Evolutionary conservation across 2,113 vertebrate species (phyloP), one percentile per base, ranked within the genome.

Genomic region (Aptenodytes forsteri): DNA sequence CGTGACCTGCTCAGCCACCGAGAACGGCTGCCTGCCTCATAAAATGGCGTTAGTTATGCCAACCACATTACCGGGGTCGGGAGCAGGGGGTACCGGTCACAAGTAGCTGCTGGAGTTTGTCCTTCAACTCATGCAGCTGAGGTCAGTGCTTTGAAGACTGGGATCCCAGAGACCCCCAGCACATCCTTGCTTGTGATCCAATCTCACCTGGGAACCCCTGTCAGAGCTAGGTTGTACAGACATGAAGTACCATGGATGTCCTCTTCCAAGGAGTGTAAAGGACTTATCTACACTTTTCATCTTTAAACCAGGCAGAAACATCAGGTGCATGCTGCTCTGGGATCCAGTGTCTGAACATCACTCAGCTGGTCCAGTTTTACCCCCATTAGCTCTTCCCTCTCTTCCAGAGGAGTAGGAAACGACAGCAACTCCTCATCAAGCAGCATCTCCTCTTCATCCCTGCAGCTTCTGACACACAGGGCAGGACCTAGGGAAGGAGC

Each of bases 1-100:
- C 0, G 1, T 32, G 25, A 23, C 13, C 7, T 2, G 1, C 4
- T 44, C 0, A 1, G 40, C 42, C 52, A 38, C 27, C 38, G n/a
- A 34, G 13, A 61, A 6, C 4, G 13, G 22, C 22, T 58, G 4
- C 21, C 64, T 62, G 6, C 29, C 36, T 46, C 7, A 4, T 50
- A 19, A 58, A 29, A 36, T 47, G 34, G 4, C 1, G 0, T 32
- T 27, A 32, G 10, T 27, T 46, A 6, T 11, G 49, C 21, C 22
- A 21, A 23, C 36, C 11, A 7, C 7, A 1, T 20, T 9, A 13
- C 59, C 1, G 2, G 16, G 15, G 3, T 14, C 1, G 3, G 14
- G 55, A 40, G 17, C 6, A 4, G 4, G 8, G 30, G 9, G 5
- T 20, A 25, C 3, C 2, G 0, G 12, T 42, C 25, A 47, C 30